Percentiles rank a stretch among this genome's conserved stretches.
Evolutionary conservation across 2,888 invertebrate species (phyloP).

Genomic region (Drosophila subquinaria): DNA sequence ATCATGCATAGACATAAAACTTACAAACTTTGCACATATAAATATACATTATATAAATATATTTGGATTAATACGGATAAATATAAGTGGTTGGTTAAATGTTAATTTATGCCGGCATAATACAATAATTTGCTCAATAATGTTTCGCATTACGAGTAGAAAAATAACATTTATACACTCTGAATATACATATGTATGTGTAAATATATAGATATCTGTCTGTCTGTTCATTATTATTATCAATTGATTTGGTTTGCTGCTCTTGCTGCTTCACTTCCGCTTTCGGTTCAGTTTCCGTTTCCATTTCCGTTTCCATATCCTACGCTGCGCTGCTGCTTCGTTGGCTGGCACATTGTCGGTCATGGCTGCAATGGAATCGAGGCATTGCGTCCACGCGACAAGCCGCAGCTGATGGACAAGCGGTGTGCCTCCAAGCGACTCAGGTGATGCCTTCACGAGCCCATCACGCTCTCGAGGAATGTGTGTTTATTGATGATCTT

Average conservation of each 20-base stretch:
- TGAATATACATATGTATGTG: neutral
- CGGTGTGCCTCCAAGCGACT: constrained; percentile 65
- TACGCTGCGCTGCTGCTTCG: constrained; percentile 31
- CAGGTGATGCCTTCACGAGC: constrained; percentile 59
- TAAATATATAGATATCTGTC: constrained; percentile 6
- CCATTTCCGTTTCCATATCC: neutral
- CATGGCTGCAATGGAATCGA: constrained; percentile 49
- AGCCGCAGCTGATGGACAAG: constrained; percentile 54
- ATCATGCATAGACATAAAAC: constrained; percentile 12
- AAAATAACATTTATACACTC: constrained; percentile 40
- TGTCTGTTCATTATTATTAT: neutral
- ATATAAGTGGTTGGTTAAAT: constrained; percentile 9
- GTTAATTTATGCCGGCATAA: constrained; percentile 23
- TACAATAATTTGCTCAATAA: neutral
- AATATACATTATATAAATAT: constrained; percentile 5
- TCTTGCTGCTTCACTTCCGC: constrained; percentile 3
- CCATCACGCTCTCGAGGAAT: constrained; percentile 91
- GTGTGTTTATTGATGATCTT: constrained; percentile 96
- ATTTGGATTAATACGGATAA: constrained; percentile 8
- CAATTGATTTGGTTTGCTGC: neutral
- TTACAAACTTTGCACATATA: constrained; percentile 17
- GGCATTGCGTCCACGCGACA: constrained; percentile 58
- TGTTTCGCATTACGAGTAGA: constrained; percentile 9
- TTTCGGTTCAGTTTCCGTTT: neutral
- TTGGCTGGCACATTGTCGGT: constrained; percentile 29